Evolutionary conservation across 1,140 invertebrate genomes (phyloP).

Genomic region (Listronotus bonariensis): DNA sequence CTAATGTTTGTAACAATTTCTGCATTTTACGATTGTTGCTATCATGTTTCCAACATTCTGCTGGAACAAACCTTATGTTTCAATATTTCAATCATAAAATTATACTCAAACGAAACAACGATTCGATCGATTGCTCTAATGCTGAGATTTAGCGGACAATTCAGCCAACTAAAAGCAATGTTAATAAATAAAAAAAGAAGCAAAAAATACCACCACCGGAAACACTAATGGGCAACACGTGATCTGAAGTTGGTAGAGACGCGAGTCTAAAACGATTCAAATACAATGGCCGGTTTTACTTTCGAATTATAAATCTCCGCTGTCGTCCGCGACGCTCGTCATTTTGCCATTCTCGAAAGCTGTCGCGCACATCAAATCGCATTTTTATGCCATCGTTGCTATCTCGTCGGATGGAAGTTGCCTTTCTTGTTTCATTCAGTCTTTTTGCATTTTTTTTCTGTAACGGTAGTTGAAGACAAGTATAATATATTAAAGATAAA

Average conservation of each 20-base stretch:
- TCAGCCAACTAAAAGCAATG: neutral
- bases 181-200: neutral
- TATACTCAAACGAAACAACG: too few species aligned
- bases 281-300: constrained; percentile 36
- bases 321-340: constrained; percentile 20
- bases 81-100: too few species aligned
- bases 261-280: constrained; percentile 26
- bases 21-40: too few species aligned
- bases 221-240: constrained; percentile 34
- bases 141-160: too few species aligned
- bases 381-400: constrained; percentile 29
- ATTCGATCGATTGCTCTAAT: too few species aligned
- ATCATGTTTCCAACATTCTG: too few species aligned
- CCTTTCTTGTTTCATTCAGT: too few species aligned
- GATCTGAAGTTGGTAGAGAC: constrained; percentile 20
- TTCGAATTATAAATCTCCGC: constrained; percentile 35
- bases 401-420: neutral
- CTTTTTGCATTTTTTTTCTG: too few species aligned
- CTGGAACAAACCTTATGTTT: too few species aligned
- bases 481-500: too few species aligned
- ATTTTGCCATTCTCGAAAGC: constrained; percentile 32
- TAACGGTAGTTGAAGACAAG: too few species aligned
- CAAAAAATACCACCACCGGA: constrained; percentile 23
- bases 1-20: too few species aligned
- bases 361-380: constrained; percentile 31